A percentile compares a stretch with the other conserved stretches of the same genome.
Evolutionary conservation across 2,888 invertebrate species (phyloP).

Genomic region (Thyatira batis): DNA sequence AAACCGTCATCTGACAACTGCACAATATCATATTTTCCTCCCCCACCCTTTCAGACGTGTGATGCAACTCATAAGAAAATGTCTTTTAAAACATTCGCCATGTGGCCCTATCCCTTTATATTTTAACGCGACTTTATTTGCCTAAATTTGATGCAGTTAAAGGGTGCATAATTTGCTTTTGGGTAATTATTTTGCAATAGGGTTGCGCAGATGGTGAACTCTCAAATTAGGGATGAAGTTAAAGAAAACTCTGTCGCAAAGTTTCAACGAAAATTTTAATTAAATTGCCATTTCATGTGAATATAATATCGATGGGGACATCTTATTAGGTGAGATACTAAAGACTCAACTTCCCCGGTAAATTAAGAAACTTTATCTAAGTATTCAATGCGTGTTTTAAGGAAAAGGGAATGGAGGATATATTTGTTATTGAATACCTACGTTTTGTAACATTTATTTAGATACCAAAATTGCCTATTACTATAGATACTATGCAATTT

Average conservation of each 20-base stretch:
- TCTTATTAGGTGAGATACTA: neutral
- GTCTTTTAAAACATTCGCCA: constrained; percentile 67
- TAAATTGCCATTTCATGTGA: constrained; percentile 53
- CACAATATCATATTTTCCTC: constrained; percentile 52
- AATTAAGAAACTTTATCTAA: neutral
- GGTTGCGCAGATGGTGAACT: constrained; percentile 72
- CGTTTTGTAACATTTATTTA: too few relatives aligned
- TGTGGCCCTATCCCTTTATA: constrained; percentile 67
- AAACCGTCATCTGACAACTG: constrained; percentile 40
- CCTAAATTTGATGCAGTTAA: constrained; percentile 75
- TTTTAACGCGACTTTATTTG: constrained; percentile 71
- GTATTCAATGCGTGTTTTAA: neutral
- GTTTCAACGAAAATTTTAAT: constrained; percentile 62
- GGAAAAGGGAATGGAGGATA: too few relatives aligned
- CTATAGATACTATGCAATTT: too few relatives aligned
- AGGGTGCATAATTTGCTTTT: constrained; percentile 80
- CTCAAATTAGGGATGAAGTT: constrained; percentile 54
- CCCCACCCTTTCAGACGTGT: constrained; percentile 46
- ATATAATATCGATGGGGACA: constrained; percentile 42
- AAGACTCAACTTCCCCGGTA: neutral
- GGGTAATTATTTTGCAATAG: constrained; percentile 79
- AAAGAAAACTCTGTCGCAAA: constrained; percentile 64
- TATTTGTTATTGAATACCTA: too few relatives aligned
- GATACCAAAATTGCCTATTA: too few relatives aligned
- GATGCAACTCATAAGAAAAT: constrained; percentile 62